Evolutionary conservation across 2,113 vertebrate species (phyloP).

Genomic region (Chionomys nivalis): DNA sequence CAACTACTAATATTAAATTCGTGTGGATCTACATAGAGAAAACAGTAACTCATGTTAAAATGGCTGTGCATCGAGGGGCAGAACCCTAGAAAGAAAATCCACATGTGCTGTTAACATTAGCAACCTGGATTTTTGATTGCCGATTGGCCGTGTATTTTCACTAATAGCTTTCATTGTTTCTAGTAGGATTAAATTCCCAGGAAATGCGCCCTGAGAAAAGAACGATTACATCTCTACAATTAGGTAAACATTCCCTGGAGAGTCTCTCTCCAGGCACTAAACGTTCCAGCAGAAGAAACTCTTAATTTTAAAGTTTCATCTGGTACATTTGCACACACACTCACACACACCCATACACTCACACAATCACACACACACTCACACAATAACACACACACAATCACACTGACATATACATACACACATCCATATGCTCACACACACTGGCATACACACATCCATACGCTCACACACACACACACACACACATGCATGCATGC

Average conservation of each 20-base stretch:
- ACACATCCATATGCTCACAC: too few species aligned
- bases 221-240: background rate
- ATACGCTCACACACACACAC: too few species aligned
- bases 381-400: too few species aligned
- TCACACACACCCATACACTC: too few species aligned
- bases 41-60: background rate
- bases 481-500: too few species aligned
- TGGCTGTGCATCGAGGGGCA: background rate
- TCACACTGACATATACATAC: too few species aligned
- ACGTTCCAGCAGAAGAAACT: background rate
- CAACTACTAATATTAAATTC: slow-evolving; percentile 75
- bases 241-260: background rate
- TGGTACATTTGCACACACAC: background rate
- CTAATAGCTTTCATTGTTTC: background rate
- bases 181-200: too few species aligned
- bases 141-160: background rate
- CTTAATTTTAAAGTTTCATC: background rate
- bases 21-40: background rate
- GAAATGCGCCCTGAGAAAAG: background rate
- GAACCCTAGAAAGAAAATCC: background rate
- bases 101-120: too few species aligned
- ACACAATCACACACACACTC: too few species aligned
- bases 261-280: background rate
- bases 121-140: background rate
- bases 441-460: too few species aligned